Conservation (phyloP, 2,888 invertebrate species). For the Ditula angustiorana region DNA sequence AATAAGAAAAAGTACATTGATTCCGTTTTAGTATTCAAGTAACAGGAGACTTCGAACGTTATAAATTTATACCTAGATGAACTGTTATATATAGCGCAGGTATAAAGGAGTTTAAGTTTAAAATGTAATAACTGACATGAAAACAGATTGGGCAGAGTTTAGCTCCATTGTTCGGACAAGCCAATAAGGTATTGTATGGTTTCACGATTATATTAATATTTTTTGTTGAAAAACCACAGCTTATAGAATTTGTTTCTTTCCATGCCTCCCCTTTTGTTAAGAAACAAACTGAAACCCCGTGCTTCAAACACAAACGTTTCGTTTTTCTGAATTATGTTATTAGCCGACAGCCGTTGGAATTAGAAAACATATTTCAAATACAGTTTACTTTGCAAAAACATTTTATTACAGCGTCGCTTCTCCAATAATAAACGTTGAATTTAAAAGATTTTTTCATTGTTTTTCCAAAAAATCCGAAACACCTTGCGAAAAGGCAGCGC, state of each 20-base stretch:
- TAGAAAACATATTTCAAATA: not conserved
- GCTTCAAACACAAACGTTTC: constrained; percentile 48
- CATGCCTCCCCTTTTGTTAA: constrained; percentile 9
- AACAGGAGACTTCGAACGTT: too few species aligned
- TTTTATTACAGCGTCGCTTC: too few species aligned
- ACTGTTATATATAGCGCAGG: too few species aligned
- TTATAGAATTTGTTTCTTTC: constrained; percentile 32
- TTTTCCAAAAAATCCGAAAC: too few species aligned
- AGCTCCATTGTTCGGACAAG: not conserved
- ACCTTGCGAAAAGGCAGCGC: too few species aligned
- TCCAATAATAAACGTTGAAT: too few species aligned
- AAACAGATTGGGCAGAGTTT: not conserved
- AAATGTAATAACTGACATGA: not conserved
- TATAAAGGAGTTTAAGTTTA: too few species aligned
- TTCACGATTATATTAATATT: not conserved
- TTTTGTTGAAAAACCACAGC: constrained; percentile 25
- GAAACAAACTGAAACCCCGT: constrained; percentile 51
- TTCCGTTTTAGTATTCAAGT: too few species aligned
- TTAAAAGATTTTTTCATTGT: too few species aligned
- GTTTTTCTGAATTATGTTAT: constrained; percentile 57
- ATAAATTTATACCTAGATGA: too few species aligned
- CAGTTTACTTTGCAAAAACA: not conserved
- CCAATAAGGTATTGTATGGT: not conserved
- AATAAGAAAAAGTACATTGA: too few species aligned
- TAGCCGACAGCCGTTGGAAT: constrained; percentile 56